Evolutionary conservation across 2,797 vertebrate species (phyloP).

Genomic region (Pygocentrus nattereri): DNA sequence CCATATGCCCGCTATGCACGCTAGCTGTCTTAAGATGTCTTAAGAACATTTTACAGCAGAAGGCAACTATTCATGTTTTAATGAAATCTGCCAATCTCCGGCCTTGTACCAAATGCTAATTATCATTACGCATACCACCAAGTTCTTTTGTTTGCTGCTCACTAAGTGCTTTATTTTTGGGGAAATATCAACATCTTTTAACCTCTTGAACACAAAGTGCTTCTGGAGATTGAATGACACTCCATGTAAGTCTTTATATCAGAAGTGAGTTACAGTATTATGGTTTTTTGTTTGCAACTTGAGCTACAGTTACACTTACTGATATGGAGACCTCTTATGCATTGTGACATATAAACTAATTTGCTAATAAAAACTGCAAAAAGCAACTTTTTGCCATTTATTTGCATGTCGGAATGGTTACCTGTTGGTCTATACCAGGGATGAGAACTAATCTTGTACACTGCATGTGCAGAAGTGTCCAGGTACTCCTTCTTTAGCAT

Average conservation of each 20-base stretch:
- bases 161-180: conserved; percentile 29
- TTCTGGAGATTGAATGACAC: background rate
- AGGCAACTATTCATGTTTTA: conserved; percentile 65
- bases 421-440: background rate
- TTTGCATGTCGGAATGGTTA: background rate
- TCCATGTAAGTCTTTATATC: conserved; percentile 12
- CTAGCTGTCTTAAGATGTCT: conserved; percentile 41
- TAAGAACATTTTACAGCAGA: conserved; percentile 31
- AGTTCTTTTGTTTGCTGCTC: background rate
- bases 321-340: conserved; percentile 19
- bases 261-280: conserved; percentile 38
- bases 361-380: conserved; percentile 53
- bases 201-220: conserved; percentile 3
- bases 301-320: conserved; percentile 33
- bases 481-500: too few species aligned
- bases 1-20: conserved; percentile 36
- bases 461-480: too few species aligned
- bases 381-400: conserved; percentile 22
- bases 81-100: conserved; percentile 54
- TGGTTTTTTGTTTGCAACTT: conserved; percentile 19
- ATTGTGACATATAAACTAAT: conserved; percentile 48
- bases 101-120: conserved; percentile 24
- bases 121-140: background rate
- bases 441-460: background rate
- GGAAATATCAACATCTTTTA: background rate